Percentiles rank a stretch among this genome's conserved stretches.
Evolutionary conservation across 2,888 invertebrate genomes (phyloP).

Genomic region (Rotaria magnacalcarata): DNA sequence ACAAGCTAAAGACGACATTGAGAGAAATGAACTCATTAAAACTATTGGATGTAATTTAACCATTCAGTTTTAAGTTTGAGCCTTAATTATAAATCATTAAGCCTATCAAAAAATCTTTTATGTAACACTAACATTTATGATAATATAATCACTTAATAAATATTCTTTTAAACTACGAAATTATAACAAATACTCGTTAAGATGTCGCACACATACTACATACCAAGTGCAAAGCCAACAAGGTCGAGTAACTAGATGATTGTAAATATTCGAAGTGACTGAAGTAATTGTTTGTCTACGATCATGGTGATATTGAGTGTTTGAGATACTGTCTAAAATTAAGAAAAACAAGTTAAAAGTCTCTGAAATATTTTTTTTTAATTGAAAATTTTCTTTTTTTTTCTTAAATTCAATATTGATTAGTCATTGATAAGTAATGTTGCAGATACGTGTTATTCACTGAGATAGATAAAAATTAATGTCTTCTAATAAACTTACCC

Average conservation of each 20-base stretch:
- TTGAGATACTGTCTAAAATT: background rate
- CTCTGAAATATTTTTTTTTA: too few species aligned
- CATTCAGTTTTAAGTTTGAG: background rate
- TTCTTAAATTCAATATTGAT: too few species aligned
- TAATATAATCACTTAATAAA: too few species aligned
- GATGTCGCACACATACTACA: constrained; percentile 22
- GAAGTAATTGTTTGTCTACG: background rate
- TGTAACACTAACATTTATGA: background rate
- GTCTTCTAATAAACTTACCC: background rate
- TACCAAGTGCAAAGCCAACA: background rate
- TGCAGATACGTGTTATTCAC: too few species aligned
- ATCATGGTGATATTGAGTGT: background rate
- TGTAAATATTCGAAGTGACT: background rate
- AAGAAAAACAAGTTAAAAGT: too few species aligned
- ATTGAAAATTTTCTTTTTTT: too few species aligned
- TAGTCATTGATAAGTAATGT: too few species aligned
- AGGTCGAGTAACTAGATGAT: background rate
- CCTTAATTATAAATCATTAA: background rate
- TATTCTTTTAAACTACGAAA: background rate
- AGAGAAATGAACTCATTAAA: background rate
- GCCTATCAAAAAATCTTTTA: too few species aligned
- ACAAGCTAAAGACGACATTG: background rate
- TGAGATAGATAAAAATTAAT: too few species aligned
- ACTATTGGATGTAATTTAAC: background rate
- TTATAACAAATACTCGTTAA: background rate